Base-by-base conservation (phyloP, 2,888 invertebrate genomes). In the Pseudococcus viburni region DNA sequence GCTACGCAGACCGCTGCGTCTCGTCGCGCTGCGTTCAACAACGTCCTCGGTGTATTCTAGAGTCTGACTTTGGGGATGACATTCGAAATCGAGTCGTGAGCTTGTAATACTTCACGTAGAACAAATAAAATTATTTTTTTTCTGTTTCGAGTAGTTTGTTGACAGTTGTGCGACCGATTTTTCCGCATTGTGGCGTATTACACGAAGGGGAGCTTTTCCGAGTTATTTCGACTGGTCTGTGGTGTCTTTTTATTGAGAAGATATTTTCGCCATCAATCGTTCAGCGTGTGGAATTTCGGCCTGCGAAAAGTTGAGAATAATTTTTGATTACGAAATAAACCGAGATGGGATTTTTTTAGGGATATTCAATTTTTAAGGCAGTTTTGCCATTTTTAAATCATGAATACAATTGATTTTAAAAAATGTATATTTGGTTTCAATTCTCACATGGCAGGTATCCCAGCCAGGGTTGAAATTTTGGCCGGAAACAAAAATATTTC, bases 41-140 rank as follows among this genome's bases (percentile, higher is more conserved):
- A 19, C 39, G n/a, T 83, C 80, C 46, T 42, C 64, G 9, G 19
- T 26, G 80, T 83, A 83, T 83, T 83, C 80, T 46, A 12, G 42
- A 83, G 19, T 11, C 19, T 19, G 80, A 83, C 80, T 77, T 33
- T 7, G 11, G 12, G 64, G 46, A 83, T 83, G 46, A 83, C 80
- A 46, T 46, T 46, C 19, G 80, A 73, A 73, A 73, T 15, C 12
- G 46, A 83, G 33, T 17, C 80, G 46, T 46, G 42, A 83, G 22
- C 64, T 22, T 19, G 17, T 77, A 73, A 77, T 42, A 46, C 19
- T 46, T 83, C 11, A 83, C 42, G 80, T 73, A 33, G 17, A 73
- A 33, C 33, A 73, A 73, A 39, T 73, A 33, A 73, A 73, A 73
- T 73, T 33, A 33, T 73, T 33, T 15, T 68, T 68, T 68, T 73